phyloP scores from a whole-genome alignment of 2,888 invertebrate species.

The Spilarctia lutea region DNA sequence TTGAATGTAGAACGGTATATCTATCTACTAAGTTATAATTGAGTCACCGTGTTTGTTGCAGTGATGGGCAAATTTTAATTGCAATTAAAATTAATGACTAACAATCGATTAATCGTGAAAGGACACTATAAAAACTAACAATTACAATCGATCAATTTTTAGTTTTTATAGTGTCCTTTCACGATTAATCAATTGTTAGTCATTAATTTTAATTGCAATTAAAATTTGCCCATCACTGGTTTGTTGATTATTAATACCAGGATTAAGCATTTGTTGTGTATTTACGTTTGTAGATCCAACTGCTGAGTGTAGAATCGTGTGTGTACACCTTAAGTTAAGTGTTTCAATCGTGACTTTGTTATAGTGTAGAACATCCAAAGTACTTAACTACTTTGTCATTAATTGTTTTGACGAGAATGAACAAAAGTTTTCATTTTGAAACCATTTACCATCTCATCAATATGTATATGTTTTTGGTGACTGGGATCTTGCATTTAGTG shows the following conservation, averaged over 20 bases:
- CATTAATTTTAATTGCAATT: too few species aligned
- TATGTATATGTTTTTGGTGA: constrained; percentile 44
- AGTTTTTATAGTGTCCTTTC: too few species aligned
- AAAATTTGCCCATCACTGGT: too few species aligned
- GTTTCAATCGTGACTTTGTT: constrained; percentile 29
- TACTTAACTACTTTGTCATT: constrained; percentile 25
- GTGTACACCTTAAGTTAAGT: constrained; percentile 1
- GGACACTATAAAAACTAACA: too few species aligned
- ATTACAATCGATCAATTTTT: too few species aligned
- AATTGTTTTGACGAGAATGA: constrained; percentile 28
- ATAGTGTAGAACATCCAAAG: constrained; percentile 23
- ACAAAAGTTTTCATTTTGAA: constrained; percentile 34
- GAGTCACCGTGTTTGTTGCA: constrained; percentile 38
- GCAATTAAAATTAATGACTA: too few species aligned
- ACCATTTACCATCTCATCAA: constrained; percentile 23
- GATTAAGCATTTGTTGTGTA: constrained; percentile 6
- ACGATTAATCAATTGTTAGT: too few species aligned
- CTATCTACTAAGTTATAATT: constrained; percentile 29
- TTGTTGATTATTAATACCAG: constrained; percentile 27
- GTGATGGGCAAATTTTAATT: too few species aligned
- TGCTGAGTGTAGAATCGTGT: not conserved
- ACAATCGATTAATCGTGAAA: too few species aligned
- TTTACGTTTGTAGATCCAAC: not conserved
- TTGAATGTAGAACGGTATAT: constrained; percentile 37
- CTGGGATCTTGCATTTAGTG: constrained; percentile 60